Conservation (phyloP, 2,797 vertebrate species). For the Spinibarbus caldwelli region DNA sequence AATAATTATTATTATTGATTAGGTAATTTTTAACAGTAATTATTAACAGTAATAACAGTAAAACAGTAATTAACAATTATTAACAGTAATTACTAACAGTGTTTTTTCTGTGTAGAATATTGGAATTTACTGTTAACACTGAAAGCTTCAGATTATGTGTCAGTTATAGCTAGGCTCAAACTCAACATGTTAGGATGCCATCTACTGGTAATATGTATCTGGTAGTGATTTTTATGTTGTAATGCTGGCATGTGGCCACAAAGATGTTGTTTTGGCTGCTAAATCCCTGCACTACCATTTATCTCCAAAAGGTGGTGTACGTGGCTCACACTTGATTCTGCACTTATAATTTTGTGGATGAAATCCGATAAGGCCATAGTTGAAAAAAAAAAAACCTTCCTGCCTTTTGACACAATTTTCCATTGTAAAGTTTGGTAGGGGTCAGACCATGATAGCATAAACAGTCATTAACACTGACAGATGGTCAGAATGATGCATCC, state of each 20-base stretch:
- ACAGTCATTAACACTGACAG: slow-evolving; percentile 25
- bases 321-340: background rate
- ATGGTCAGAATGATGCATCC: slow-evolving; percentile 6
- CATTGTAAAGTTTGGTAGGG: background rate
- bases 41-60: background rate
- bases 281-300: slow-evolving; percentile 7
- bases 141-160: background rate
- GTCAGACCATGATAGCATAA: background rate
- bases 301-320: slow-evolving; percentile 38
- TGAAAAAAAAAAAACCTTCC: background rate
- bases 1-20: background rate
- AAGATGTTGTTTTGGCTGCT: background rate
- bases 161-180: background rate
- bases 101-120: background rate
- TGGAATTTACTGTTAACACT: background rate
- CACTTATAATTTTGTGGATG: background rate
- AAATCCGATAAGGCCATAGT: background rate
- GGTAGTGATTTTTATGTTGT: background rate
- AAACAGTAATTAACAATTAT: too few species aligned
- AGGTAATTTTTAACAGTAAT: background rate
- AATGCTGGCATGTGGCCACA: background rate
- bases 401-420: slow-evolving; percentile 23
- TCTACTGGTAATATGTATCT: slow-evolving; percentile 12
- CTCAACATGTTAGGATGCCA: background rate
- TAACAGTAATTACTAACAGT: background rate